Evolutionary conservation across 2,797 vertebrate genomes (phyloP), one percentile per base, ranked within the genome.

Genomic region (Margarornis squamiger): DNA sequence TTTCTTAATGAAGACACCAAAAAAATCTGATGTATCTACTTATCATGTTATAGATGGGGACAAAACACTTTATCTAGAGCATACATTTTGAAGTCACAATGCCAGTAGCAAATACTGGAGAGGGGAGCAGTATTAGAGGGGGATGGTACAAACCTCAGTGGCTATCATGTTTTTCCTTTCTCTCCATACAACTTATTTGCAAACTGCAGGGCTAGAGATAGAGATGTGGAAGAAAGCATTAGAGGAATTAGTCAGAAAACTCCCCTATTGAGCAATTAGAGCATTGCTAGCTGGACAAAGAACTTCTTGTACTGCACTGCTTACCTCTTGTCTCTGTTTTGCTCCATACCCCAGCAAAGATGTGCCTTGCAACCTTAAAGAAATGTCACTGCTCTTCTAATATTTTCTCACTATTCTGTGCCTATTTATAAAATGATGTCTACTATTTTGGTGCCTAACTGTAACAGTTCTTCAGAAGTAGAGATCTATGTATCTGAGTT

Each of bases 361-460:
- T 14, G 3, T 34, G 24, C 41, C 52, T 63, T 62, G 36, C 39
- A 84, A 68, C 55, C 54, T 86, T 48, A 71, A 48, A 5, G 29
- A 74, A 84, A 62, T 20, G 72, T 78, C 57, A 27, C 20, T 22
- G 57, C 27, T 82, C 58, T 93, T 83, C 41, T 90, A 71, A 24
- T 66, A 62, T 58, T 94, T 95, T 86, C 36, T 82, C n/a, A 20
- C 68, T 61, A 14, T 49, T 46, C 51, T 85, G 21, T 81, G 68
- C 23, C 75, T 92, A 68, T 92, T 93, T 90, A 62, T 90, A 92
- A 90, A 89, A 77, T 30, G 12, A 76, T 58, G 46, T 51, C 68
- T 94, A 54, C 92, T 96, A 51, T 92, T 93, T 91, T 93, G 39
- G 85, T 88, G 39, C 78, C 39, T 22, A 57, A 55, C 30, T 57